Conservation (phyloP, 2,888 invertebrate genomes). For the Linnaemya tessellans region DNA sequence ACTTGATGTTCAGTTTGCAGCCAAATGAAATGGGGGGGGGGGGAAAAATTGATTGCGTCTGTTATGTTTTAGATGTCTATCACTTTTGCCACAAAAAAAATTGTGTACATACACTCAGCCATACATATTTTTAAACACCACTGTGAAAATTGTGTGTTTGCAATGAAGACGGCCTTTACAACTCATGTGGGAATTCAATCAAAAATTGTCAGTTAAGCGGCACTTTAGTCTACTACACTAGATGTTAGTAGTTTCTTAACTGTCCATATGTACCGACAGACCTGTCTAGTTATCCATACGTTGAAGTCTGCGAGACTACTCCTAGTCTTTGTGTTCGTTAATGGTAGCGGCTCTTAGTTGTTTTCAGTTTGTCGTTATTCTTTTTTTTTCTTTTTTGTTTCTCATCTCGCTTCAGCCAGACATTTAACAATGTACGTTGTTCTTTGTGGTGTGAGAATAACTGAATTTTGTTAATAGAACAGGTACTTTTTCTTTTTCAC, state of each 20-base stretch:
- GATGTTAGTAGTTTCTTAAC: slow-evolving; percentile 62
- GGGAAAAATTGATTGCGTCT: slow-evolving; percentile 58
- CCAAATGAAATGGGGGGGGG: slow-evolving; percentile 14
- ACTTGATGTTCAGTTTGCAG: slow-evolving; percentile 37
- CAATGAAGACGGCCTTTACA: slow-evolving; percentile 68
- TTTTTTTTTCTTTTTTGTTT: background rate
- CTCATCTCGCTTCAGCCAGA: background rate
- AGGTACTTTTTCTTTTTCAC: slow-evolving; percentile 73
- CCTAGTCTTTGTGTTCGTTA: slow-evolving; percentile 53
- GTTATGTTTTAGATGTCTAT: slow-evolving; percentile 68
- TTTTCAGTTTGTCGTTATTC: slow-evolving; percentile 18
- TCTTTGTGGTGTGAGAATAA: slow-evolving; percentile 68
- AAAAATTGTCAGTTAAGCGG: slow-evolving; percentile 78
- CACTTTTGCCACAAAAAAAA: slow-evolving; percentile 64
- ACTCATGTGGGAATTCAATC: slow-evolving; percentile 79
- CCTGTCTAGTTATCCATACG: slow-evolving; percentile 62
- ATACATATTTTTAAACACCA: slow-evolving; percentile 11
- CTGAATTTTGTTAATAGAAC: slow-evolving; percentile 68
- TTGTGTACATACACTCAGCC: slow-evolving; percentile 54
- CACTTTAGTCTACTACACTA: slow-evolving; percentile 71
- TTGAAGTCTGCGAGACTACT: slow-evolving; percentile 43
- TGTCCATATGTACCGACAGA: slow-evolving; percentile 66
- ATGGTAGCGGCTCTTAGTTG: slow-evolving; percentile 64
- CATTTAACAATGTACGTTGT: slow-evolving; percentile 55
- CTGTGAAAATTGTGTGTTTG: slow-evolving; percentile 60